Evolutionary conservation across 1,140 invertebrate species (phyloP).

Genomic region (Drosophila tropicalis): DNA sequence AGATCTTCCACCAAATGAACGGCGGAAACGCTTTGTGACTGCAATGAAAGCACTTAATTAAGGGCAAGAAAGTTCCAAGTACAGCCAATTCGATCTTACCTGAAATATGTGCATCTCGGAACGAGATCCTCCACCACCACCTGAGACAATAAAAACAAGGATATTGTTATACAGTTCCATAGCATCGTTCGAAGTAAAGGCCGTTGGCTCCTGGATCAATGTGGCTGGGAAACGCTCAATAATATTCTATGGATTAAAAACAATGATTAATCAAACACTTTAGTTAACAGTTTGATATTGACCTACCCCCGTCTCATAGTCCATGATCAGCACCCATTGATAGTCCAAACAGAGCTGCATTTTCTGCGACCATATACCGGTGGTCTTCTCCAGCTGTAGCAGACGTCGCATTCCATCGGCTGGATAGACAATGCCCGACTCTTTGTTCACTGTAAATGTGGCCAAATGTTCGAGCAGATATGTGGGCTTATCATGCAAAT

Average conservation of each 20-base stretch:
- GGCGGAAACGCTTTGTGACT: constrained; percentile 93
- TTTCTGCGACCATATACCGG: constrained; percentile 98
- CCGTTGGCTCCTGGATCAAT: constrained; percentile 96
- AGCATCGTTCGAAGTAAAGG: constrained; percentile 97
- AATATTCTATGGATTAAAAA: constrained; percentile 88
- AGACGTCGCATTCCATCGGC: constrained; percentile 98
- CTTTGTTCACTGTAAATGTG: constrained; percentile 96
- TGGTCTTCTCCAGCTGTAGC: constrained; percentile 97
- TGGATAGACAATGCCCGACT: constrained; percentile 93
- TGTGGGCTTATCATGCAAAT: constrained; percentile 87
- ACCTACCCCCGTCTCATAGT: constrained; percentile 97
- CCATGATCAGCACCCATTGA: constrained; percentile 96
- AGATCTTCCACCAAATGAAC: constrained; percentile 94
- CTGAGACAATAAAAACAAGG: constrained; percentile 96
- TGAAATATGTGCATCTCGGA: constrained; percentile 99
- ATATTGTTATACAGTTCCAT: constrained; percentile 99
- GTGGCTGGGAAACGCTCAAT: constrained; percentile 97
- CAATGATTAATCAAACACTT: background rate
- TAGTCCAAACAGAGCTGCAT: constrained; percentile 96
- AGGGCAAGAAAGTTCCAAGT: background rate
- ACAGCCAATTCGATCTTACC: constrained; percentile 56
- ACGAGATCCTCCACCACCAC: constrained; percentile 85
- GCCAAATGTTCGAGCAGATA: constrained; percentile 98
- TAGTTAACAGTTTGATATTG: background rate
- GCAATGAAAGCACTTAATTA: constrained; percentile 41